Conservation (phyloP, 1,140 invertebrate species). For the Oryctes rhinoceros region DNA sequence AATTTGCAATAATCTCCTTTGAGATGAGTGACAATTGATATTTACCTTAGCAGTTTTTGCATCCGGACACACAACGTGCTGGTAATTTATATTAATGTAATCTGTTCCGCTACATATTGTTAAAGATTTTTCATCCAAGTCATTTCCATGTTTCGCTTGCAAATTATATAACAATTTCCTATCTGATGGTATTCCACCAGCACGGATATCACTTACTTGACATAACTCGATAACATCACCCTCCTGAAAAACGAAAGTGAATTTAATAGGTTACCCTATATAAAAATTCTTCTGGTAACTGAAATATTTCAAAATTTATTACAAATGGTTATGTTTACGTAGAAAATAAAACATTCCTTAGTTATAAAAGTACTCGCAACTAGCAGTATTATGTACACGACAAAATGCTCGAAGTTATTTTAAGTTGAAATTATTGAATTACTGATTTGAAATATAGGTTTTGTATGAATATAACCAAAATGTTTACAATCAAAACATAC, state of each 20-base stretch:
- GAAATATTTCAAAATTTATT: too few relatives aligned
- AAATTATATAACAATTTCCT: constrained; percentile 83
- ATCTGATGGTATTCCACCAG: constrained; percentile 91
- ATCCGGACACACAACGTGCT: constrained; percentile 94
- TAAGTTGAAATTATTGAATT: neutral
- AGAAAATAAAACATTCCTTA: too few relatives aligned
- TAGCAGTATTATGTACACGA: neutral
- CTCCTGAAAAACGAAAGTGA: constrained; percentile 75
- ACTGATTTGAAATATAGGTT: neutral
- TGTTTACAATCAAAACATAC: constrained; percentile 65
- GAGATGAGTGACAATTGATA: constrained; percentile 19
- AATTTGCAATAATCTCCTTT: constrained; percentile 10
- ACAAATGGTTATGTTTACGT: too few relatives aligned
- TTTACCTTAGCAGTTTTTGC: constrained; percentile 89
- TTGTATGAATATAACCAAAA: neutral
- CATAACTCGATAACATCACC: constrained; percentile 96
- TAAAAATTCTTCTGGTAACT: neutral
- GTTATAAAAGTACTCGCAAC: too few relatives aligned
- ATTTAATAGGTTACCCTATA: neutral
- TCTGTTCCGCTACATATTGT: constrained; percentile 99
- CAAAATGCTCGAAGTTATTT: neutral
- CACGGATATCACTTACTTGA: constrained; percentile 95
- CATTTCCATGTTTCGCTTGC: constrained; percentile 76
- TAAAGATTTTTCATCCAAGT: constrained; percentile 93
- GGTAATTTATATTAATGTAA: constrained; percentile 98